Evolutionary conservation across 37 sponge, comb jelly and placozoan genomes (phyloP).

Genomic region (Diacarnus erythraeanus): DNA sequence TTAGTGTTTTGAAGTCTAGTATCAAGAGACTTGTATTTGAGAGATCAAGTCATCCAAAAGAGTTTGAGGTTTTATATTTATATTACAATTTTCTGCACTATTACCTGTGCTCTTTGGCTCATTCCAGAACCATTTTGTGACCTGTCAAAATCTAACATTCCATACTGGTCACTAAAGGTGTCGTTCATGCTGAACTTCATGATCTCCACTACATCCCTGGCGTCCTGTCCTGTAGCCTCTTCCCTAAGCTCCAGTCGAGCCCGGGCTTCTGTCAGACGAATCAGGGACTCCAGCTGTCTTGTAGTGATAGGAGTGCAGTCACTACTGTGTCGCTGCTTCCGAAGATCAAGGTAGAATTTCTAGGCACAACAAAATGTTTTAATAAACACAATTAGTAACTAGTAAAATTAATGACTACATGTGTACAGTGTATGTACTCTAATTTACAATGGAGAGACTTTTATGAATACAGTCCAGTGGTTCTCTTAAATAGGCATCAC

Average conservation of each 20-base stretch:
- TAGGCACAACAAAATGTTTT: no score
- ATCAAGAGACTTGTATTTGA: no score
- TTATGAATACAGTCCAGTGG: no score
- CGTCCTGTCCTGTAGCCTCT: conserved; percentile 81
- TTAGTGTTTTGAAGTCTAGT: no score
- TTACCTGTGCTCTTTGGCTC: conserved; percentile 70
- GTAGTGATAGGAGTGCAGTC: conserved; percentile 96
- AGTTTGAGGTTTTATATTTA: no score
- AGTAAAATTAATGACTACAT: no score
- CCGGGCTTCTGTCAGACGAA: conserved; percentile 94
- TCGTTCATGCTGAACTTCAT: conserved; percentile 92
- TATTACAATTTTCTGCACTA: no score
- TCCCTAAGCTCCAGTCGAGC: conserved; percentile 85
- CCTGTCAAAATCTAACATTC: conserved; percentile 79
- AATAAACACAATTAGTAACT: no score
- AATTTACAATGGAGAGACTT: no score
- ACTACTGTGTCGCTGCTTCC: conserved; percentile 51
- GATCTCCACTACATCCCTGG: conserved; percentile 91
- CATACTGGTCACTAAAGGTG: conserved; percentile 84
- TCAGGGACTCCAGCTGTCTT: conserved; percentile 94
- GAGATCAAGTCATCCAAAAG: no score
- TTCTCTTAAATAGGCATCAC: no score
- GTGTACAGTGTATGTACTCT: no score
- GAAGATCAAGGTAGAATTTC: conserved; percentile 90
- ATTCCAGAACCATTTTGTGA: conserved; percentile 89